phyloP scores from a whole-genome alignment of 92 coral and sea anemone species.

The Diadumene lineata region DNA sequence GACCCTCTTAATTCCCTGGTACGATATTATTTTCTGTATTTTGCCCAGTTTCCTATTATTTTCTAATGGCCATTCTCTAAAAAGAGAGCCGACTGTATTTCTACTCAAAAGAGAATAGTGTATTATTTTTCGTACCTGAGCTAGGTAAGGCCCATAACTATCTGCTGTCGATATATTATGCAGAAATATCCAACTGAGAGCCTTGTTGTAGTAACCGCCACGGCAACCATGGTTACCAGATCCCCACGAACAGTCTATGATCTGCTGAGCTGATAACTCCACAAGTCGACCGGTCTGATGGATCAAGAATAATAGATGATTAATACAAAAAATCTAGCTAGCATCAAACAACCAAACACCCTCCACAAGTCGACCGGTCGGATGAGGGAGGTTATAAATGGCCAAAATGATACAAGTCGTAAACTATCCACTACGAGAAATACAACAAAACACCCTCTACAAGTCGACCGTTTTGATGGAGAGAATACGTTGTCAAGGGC shows the following conservation, averaged over 20 bases:
- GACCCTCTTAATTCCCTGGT: too few species aligned
- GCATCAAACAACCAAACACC: too few species aligned
- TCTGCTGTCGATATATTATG: constrained; percentile 89
- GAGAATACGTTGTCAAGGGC: too few species aligned
- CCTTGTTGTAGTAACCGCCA: constrained; percentile 96
- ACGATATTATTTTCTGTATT: too few species aligned
- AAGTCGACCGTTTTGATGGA: too few species aligned
- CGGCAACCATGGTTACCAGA: constrained; percentile 99
- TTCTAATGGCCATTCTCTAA: too few species aligned
- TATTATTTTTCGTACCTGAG: constrained; percentile 84
- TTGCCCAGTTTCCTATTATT: too few species aligned
- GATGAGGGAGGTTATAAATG: neutral
- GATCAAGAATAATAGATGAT: neutral
- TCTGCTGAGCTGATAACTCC: constrained; percentile 87
- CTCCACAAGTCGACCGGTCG: neutral
- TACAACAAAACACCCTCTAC: too few species aligned
- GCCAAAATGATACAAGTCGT: neutral
- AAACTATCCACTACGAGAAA: too few species aligned
- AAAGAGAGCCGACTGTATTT: too few species aligned
- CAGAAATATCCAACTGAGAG: constrained; percentile 92
- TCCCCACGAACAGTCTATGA: constrained; percentile 98
- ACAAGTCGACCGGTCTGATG: constrained; percentile 80
- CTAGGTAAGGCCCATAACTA: constrained; percentile 94
- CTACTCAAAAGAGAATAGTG: too few species aligned
- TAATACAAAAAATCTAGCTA: too few species aligned